Evolutionary conservation across 2,888 invertebrate species (phyloP).

Genomic region (Ommatoiulus sabulosus): DNA sequence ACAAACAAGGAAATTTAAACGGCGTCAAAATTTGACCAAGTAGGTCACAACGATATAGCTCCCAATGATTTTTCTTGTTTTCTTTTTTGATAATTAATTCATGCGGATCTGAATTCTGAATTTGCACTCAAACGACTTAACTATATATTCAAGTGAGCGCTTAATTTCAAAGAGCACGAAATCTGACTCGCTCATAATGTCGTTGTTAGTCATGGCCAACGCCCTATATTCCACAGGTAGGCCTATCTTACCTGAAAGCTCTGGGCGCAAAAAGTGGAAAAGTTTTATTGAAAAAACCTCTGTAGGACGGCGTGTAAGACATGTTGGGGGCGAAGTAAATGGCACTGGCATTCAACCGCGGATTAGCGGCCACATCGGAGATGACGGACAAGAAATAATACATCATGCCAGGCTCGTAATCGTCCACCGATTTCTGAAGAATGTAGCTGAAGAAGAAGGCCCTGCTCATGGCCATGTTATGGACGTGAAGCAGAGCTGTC

Average conservation of each 20-base stretch:
- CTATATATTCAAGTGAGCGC: too few species aligned
- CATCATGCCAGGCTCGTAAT: conserved; percentile 98
- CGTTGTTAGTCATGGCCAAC: conserved; percentile 36
- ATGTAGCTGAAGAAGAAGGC: conserved; percentile 97
- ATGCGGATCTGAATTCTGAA: too few species aligned
- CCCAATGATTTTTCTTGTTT: too few species aligned
- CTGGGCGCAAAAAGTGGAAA: conserved; percentile 94
- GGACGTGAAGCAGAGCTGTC: conserved; percentile 90
- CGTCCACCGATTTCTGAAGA: conserved; percentile 89
- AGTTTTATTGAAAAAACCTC: conserved; percentile 96
- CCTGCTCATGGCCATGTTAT: conserved; percentile 95
- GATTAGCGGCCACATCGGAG: conserved; percentile 94
- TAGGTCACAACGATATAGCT: too few species aligned
- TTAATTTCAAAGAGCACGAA: too few species aligned
- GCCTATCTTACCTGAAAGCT: conserved; percentile 75
- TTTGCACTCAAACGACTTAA: too few species aligned
- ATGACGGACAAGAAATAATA: conserved; percentile 95
- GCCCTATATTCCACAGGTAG: conserved; percentile 59
- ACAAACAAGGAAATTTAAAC: too few species aligned
- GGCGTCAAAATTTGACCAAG: too few species aligned
- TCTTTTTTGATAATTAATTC: too few species aligned
- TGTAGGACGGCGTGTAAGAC: conserved; percentile 93
- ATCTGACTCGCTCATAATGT: neutral
- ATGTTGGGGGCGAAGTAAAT: conserved; percentile 94
- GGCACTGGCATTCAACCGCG: conserved; percentile 90